Conservation (phyloP, 2,797 vertebrate species). For the Mionectes olivaceus region DNA sequence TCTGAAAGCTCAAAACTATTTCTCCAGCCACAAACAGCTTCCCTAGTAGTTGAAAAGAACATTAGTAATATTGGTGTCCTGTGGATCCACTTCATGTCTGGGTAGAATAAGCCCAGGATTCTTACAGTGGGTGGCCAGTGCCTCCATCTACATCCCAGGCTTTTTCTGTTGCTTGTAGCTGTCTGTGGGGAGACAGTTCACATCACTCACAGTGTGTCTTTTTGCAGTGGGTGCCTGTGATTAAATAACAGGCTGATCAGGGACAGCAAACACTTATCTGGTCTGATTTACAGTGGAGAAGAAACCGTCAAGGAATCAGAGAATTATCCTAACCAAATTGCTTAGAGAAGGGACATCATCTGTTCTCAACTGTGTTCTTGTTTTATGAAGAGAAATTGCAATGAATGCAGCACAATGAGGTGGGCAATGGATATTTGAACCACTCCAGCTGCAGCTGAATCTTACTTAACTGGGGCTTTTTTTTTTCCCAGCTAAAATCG, state of each 20-base stretch:
- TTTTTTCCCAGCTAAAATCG: background rate
- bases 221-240: background rate
- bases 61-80: background rate
- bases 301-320: background rate
- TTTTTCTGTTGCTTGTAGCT: background rate
- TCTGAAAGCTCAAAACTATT: background rate
- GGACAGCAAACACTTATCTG: background rate
- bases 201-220: fast-evolving
- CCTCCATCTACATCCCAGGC: background rate
- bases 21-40: background rate
- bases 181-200: background rate
- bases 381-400: background rate
- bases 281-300: background rate
- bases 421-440: background rate
- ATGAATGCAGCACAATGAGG: background rate
- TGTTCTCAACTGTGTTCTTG: background rate
- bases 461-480: background rate
- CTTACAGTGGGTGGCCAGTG: background rate
- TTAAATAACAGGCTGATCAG: background rate
- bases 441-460: background rate
- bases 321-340: background rate
- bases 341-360: background rate
- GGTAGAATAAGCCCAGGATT: background rate
- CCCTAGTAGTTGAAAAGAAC: background rate
- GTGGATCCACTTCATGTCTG: background rate